Evolutionary conservation across 2,797 vertebrate species (phyloP).

Genomic region (Catamblyrhynchus diadema): DNA sequence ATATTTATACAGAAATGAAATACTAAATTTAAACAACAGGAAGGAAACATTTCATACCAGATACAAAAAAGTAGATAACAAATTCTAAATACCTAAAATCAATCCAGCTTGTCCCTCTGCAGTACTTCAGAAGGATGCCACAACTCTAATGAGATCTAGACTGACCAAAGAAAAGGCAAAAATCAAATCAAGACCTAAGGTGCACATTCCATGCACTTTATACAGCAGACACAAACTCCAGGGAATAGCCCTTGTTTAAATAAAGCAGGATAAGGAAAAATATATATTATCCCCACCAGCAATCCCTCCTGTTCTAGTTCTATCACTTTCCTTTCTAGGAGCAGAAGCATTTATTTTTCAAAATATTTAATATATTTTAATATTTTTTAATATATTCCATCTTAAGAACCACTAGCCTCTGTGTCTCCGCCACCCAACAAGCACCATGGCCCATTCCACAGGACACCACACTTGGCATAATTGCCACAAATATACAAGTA

Average conservation of each 20-base stretch:
- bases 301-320: background rate
- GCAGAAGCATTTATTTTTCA: background rate
- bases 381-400: background rate
- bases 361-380: background rate
- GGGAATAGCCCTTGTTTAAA: background rate
- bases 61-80: background rate
- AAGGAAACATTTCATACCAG: background rate
- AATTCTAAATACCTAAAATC: background rate
- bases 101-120: background rate
- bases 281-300: background rate
- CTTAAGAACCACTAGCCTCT: background rate
- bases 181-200: background rate
- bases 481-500: background rate
- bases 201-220: background rate
- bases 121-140: background rate
- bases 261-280: background rate
- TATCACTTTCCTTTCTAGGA: background rate
- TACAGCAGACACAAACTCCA: background rate
- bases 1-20: background rate
- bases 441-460: background rate
- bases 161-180: background rate
- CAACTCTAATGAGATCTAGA: background rate
- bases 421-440: background rate
- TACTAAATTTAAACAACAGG: background rate
- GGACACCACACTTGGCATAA: background rate